Percentiles rank a stretch among this genome's conserved stretches.
Evolutionary conservation across 2,797 vertebrate species (phyloP).

Genomic region (Falco peregrinus): DNA sequence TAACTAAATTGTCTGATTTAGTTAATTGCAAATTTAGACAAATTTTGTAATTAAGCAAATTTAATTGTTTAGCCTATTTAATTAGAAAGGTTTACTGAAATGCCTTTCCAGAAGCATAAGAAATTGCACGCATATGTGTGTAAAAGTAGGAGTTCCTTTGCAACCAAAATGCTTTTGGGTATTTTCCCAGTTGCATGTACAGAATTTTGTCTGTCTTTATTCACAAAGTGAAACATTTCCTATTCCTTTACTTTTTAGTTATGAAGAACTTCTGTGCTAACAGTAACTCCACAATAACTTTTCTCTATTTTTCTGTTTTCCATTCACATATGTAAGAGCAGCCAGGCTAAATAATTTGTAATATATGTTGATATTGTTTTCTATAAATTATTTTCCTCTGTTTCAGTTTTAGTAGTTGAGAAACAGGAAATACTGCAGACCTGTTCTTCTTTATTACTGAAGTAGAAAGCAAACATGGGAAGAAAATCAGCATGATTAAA

Average conservation of each 20-base stretch:
- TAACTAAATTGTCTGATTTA: neutral
- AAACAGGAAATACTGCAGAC: neutral
- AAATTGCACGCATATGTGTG: rapidly evolving
- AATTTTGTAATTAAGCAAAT: neutral
- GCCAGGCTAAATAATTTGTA: neutral
- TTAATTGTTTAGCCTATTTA: neutral
- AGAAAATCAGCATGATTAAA: neutral
- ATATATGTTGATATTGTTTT: neutral
- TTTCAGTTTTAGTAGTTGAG: neutral
- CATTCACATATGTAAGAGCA: neutral
- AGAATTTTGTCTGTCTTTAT: neutral
- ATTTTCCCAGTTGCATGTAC: neutral
- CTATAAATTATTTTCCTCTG: neutral
- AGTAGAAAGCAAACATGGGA: neutral
- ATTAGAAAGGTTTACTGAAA: neutral
- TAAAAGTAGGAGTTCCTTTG: neutral
- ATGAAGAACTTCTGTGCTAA: neutral
- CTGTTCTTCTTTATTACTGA: neutral
- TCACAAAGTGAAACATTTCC: neutral
- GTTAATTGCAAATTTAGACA: neutral
- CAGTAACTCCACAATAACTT: neutral
- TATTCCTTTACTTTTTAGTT: neutral
- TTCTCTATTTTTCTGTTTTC: neutral
- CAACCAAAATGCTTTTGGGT: neutral
- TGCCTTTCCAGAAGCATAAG: neutral